Conservation (phyloP, 2,113 vertebrate species). For the Calonectris borealis region DNA sequence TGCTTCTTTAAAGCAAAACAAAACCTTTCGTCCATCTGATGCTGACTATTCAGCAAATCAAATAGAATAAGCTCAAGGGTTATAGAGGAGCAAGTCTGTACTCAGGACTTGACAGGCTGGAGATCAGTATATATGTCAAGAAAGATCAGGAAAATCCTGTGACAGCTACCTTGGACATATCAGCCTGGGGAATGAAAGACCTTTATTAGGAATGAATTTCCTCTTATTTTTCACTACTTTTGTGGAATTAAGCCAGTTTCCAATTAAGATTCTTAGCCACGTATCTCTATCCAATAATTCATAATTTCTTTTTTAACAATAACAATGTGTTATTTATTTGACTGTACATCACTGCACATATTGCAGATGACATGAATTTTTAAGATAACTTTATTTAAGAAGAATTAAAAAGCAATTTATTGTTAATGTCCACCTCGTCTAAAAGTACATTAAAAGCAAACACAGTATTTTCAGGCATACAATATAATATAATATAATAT, state of each 20-base stretch:
- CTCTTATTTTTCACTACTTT: not conserved
- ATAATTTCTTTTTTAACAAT: not conserved
- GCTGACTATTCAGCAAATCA: not conserved
- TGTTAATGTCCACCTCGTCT: not conserved
- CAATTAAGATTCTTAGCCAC: not conserved
- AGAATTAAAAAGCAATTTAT: not conserved
- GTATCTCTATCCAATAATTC: not conserved
- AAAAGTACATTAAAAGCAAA: not conserved
- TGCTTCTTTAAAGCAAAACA: constrained; percentile 10
- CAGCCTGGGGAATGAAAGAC: not conserved
- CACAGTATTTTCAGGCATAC: not conserved
- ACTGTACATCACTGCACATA: not conserved
- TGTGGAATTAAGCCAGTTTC: not conserved
- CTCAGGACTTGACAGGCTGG: not conserved
- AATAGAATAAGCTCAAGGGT: not conserved
- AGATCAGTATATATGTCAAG: not conserved
- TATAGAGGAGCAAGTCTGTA: not conserved
- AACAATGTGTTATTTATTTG: not conserved
- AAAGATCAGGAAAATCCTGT: not conserved
- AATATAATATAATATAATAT: too few species aligned
- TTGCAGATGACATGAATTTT: not conserved
- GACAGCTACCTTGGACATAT: not conserved
- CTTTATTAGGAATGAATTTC: not conserved
- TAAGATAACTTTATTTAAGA: not conserved
- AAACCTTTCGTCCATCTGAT: not conserved